Conservation (phyloP, 1,140 invertebrate genomes). For the Metaphire vulgaris region DNA sequence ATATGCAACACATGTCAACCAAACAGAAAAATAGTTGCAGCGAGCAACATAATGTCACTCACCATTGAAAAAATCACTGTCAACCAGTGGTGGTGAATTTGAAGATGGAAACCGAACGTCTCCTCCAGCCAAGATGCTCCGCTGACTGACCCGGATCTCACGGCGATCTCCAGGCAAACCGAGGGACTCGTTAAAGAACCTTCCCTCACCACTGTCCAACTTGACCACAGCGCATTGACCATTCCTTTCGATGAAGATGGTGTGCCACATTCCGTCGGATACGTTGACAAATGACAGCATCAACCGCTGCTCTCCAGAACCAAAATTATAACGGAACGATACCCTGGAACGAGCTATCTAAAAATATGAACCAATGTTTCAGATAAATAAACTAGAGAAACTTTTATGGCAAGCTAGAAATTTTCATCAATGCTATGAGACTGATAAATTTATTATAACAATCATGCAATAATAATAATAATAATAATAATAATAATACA, state of each 20-base stretch:
- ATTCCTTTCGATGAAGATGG: constrained; percentile 68
- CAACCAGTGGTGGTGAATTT: constrained; percentile 68
- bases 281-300: constrained; percentile 85
- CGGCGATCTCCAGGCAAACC: constrained; percentile 20
- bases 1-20: too few relatives aligned
- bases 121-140: constrained; percentile 83
- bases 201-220: constrained; percentile 87
- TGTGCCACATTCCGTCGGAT: constrained; percentile 96
- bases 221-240: constrained; percentile 88
- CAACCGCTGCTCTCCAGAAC: constrained; percentile 79
- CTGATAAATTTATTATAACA: too few relatives aligned
- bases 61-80: constrained; percentile 88
- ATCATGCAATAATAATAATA: too few relatives aligned
- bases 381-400: too few relatives aligned
- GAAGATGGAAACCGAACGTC: constrained; percentile 85
- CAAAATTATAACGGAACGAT: constrained; percentile 68
- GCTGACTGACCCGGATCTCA: constrained; percentile 24
- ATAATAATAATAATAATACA: too few relatives aligned
- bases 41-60: too few relatives aligned
- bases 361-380: too few relatives aligned
- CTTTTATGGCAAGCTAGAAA: too few relatives aligned
- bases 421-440: too few relatives aligned
- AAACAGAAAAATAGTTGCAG: too few relatives aligned
- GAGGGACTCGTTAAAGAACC: constrained; percentile 81
- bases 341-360: constrained; percentile 79